Base-by-base conservation (phyloP, 1,140 invertebrate genomes). In the Drosophila carrolli region DNA sequence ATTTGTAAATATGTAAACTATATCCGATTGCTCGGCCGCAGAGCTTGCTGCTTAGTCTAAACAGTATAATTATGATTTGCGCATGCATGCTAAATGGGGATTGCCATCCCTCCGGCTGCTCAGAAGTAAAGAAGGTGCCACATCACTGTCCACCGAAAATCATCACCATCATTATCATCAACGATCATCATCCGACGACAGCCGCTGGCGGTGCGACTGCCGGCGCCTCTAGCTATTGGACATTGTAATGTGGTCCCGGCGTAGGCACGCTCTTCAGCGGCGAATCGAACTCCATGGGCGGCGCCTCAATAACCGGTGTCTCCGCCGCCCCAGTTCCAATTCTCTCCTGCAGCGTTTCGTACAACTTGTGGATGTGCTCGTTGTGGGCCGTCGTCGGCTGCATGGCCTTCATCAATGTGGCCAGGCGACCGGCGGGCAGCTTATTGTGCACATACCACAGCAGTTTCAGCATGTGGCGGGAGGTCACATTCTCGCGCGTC, bases 401-500 rank as follows among this genome's bases (percentile, higher is more conserved):
- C 44, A 98, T 93, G n/a, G 96, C 96, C 93, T 98, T 98, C 93
- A 98, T 95, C 14, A 98, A 91, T 0, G 96, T 96, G 65, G 97
- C 96, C 55, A 98, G 93, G 63, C 97, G 94, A 23, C 94, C 94
- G 6, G 95, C 93, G 0, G 97, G 97, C 50, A 99, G 92, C 92
- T 98, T 98, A 10, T 95, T 95, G 93, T 98, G 95, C 58, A 98
- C 96, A 91, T 98, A 97, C 96, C 97, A 98, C 6, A 99, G 92
- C 44, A 99, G 93, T 92, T 98, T 98, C 37, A 99, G 93, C 78
- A 99, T 94, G 93, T 99, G 98, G 43, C 97, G 94, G 1, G 84
- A 88, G n/a, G 97, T 96, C 0, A 99, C 97, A 94, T 98, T 98
- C 90, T 99, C 98, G 66, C 96, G 95, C 6, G 95, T 95, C 38